phyloP scores from a whole-genome alignment of 2,888 invertebrate species.

The Spodoptera littoralis region DNA sequence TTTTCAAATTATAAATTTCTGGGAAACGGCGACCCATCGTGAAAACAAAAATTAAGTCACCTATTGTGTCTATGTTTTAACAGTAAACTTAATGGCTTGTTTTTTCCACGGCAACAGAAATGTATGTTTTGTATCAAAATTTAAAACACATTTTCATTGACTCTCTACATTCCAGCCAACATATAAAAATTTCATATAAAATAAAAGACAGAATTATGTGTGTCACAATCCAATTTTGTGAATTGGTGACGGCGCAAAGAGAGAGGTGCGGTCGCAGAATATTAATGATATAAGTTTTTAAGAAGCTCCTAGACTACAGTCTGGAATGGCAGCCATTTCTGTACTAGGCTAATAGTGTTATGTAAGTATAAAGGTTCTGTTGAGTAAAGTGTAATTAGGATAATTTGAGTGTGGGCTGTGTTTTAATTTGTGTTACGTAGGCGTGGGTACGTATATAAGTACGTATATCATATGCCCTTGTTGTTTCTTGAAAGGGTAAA shows the following conservation, averaged over 20 bases:
- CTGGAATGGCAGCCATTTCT: conserved; percentile 21
- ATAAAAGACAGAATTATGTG: conserved; percentile 50
- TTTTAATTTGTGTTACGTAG: background rate
- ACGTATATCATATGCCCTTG: too few relatives aligned
- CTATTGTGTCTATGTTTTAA: too few relatives aligned
- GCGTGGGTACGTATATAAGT: too few relatives aligned
- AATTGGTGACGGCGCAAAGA: conserved; percentile 51
- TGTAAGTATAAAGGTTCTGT: conserved; percentile 15
- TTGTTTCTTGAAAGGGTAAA: too few relatives aligned
- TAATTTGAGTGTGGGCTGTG: background rate
- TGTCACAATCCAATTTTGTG: conserved; percentile 54
- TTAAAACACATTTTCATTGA: too few relatives aligned
- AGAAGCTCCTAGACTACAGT: conserved; percentile 27
- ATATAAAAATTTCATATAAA: conserved; percentile 42
- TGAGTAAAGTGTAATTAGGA: conserved; percentile 4
- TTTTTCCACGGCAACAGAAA: too few relatives aligned
- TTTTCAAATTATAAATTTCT: too few relatives aligned
- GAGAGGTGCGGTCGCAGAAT: conserved; percentile 41
- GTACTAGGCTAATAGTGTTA: conserved; percentile 31
- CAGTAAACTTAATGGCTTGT: too few relatives aligned
- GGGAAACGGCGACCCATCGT: too few relatives aligned
- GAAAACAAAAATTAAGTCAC: too few relatives aligned
- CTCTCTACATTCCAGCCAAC: conserved; percentile 2
- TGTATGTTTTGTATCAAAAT: too few relatives aligned
- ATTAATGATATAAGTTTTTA: conserved; percentile 52